Evolutionary conservation across 2,888 invertebrate species (phyloP).

Genomic region (Pseudococcus viburni): DNA sequence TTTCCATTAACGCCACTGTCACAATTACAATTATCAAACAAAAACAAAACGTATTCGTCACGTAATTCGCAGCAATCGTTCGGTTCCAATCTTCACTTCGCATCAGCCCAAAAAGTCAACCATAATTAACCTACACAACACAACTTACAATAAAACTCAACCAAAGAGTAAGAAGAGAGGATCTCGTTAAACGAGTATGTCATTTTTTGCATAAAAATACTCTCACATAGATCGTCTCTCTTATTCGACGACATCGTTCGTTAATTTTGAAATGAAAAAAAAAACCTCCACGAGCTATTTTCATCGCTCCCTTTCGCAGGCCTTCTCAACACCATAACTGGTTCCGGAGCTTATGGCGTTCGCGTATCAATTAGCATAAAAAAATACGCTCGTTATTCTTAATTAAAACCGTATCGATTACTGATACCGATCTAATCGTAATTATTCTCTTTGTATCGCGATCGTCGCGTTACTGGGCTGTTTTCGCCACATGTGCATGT

Average conservation of each 20-base stretch:
- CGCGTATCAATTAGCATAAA: slow-evolving; percentile 15
- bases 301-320: no score
- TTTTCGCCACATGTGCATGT: not conserved
- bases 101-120: not conserved
- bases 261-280: not conserved
- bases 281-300: not conserved
- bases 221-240: not conserved
- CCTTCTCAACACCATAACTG: not conserved
- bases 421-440: slow-evolving; percentile 43
- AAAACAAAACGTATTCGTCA: slow-evolving; percentile 12
- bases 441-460: not conserved
- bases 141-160: not conserved
- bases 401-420: slow-evolving; percentile 31
- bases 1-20: not conserved
- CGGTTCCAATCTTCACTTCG: not conserved
- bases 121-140: not conserved
- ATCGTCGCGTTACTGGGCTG: not conserved
- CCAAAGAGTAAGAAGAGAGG: not conserved
- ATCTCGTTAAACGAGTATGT: not conserved
- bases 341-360: not conserved
- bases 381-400: slow-evolving; percentile 34
- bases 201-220: not conserved
- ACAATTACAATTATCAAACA: not conserved
- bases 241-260: not conserved
- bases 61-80: not conserved